These are phyloP conservation scores for Mycteria americana DNA, from an alignment of 2,797 vertebrate genomes.

Conservation along the genomic window DNA sequence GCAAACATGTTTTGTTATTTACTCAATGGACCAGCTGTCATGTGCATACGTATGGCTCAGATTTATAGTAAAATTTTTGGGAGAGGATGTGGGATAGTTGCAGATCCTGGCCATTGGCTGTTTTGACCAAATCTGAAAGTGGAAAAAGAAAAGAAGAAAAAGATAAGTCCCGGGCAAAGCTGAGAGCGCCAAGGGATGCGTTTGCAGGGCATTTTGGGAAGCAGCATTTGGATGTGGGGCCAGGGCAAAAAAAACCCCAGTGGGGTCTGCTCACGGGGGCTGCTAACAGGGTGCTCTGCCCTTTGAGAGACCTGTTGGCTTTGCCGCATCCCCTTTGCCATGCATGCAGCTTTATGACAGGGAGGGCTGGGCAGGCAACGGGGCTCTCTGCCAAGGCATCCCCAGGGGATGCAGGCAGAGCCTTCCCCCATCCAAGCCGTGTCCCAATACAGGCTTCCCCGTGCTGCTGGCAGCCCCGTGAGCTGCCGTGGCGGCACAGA, in stretches of 20 bases:
- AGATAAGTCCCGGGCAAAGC: neutral
- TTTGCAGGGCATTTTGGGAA: neutral
- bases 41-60: neutral
- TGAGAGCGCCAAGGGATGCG: neutral
- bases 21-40: neutral
- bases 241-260: neutral
- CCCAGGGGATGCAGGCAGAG: neutral
- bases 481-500: neutral
- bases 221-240: neutral
- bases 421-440: neutral
- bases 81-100: neutral
- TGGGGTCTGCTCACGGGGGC: neutral
- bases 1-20: neutral
- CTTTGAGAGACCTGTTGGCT: neutral
- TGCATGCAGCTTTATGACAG: rapidly evolving
- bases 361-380: neutral
- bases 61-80: neutral
- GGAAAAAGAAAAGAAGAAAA: neutral
- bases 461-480: neutral
- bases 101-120: neutral
- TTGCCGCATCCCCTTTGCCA: neutral
- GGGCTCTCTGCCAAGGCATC: neutral
- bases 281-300: neutral
- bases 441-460: rapidly evolving
- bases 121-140: neutral